phyloP scores from a whole-genome alignment of 2,113 vertebrate species.

The Turnix velox region DNA sequence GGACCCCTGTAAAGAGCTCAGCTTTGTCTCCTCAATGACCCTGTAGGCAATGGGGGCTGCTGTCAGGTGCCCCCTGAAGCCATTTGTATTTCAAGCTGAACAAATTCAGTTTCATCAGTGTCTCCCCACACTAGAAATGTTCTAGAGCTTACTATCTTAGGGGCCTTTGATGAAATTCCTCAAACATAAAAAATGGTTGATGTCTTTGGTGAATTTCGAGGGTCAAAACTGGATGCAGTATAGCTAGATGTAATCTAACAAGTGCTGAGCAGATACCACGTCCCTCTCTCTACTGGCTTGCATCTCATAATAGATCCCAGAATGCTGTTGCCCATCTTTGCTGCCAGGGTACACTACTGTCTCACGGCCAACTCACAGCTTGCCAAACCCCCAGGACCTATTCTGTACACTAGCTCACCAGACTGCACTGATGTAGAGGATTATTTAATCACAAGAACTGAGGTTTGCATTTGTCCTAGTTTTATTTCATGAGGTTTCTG shows the following conservation, averaged over 20 bases:
- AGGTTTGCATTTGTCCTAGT: not conserved
- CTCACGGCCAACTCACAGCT: not conserved
- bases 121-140: not conserved
- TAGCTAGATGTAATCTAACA: not conserved
- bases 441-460: not conserved
- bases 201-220: not conserved
- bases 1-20: not conserved
- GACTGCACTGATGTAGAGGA: not conserved
- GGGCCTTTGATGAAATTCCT: not conserved
- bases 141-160: not conserved
- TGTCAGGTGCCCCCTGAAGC: not conserved
- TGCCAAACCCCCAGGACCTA: not conserved
- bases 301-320: not conserved
- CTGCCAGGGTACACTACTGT: not conserved
- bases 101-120: accelerated
- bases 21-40: not conserved
- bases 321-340: not conserved
- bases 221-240: not conserved
- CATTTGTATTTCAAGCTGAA: not conserved
- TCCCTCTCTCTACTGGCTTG: not conserved
- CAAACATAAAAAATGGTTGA: not conserved
- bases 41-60: not conserved
- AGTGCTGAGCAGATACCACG: not conserved
- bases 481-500: not conserved
- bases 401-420: not conserved